Percentiles rank a stretch among this genome's conserved stretches.
Evolutionary conservation across 2,113 vertebrate genomes (phyloP).

Genomic region (Pachyramphus minor): DNA sequence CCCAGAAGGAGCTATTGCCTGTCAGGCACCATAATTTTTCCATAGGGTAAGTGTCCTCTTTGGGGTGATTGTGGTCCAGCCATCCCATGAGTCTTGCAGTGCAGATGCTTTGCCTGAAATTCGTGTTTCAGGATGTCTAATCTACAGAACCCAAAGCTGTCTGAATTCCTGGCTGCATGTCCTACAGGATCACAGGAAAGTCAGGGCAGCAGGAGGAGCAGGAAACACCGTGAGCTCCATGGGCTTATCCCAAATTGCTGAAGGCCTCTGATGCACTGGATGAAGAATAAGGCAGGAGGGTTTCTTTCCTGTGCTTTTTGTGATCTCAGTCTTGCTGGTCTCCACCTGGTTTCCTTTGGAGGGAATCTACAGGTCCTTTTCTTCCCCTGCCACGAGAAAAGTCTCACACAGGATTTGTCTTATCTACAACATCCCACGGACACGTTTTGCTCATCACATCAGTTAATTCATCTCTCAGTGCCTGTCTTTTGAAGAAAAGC

Average conservation of each 20-base stretch:
- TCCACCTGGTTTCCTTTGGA: not conserved
- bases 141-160: not conserved
- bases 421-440: not conserved
- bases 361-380: not conserved
- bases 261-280: not conserved
- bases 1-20: not conserved
- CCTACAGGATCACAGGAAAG: not conserved
- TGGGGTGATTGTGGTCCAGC: not conserved
- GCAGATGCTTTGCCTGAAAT: not conserved
- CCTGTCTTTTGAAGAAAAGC: not conserved
- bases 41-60: accelerated
- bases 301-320: not conserved
- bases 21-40: not conserved
- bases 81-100: not conserved
- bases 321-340: not conserved
- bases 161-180: not conserved
- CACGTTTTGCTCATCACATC: not conserved
- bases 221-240: accelerated
- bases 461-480: not conserved
- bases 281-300: not conserved
- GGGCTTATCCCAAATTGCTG: not conserved
- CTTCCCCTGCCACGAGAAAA: not conserved
- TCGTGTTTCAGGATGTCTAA: accelerated
- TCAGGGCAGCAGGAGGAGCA: not conserved
- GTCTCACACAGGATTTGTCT: accelerated